Evolutionary conservation across 2,113 vertebrate genomes (phyloP).

Genomic region (Ctenodactylus gundi): DNA sequence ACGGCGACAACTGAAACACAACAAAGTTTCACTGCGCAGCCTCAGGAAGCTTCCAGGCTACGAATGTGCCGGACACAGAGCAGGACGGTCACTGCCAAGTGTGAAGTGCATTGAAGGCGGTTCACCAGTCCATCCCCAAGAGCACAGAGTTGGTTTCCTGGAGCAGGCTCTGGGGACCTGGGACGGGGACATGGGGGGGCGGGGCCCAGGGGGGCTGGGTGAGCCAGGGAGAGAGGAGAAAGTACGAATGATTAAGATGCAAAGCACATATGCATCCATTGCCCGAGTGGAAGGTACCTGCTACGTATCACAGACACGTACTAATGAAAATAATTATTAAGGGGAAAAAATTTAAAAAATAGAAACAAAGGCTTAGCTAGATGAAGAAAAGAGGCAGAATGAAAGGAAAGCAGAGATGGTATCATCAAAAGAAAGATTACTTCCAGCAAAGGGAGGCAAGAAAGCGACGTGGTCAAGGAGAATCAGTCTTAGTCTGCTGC

Average conservation of each 20-base stretch:
- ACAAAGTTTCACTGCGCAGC: too few relatives aligned
- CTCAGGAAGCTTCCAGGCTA: neutral
- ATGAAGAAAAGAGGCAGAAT: neutral
- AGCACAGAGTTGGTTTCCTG: neutral
- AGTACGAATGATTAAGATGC: too few relatives aligned
- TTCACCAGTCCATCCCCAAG: accelerated
- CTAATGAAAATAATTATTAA: too few relatives aligned
- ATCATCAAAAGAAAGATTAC: neutral
- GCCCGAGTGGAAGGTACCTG: too few relatives aligned
- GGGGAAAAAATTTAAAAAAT: too few relatives aligned
- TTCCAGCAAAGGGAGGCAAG: neutral
- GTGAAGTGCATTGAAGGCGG: neutral
- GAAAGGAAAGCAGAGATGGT: neutral
- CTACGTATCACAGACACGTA: too few relatives aligned
- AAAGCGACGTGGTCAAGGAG: neutral
- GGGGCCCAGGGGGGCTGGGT: too few relatives aligned
- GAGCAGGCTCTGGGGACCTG: too few relatives aligned
- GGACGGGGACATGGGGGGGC: too few relatives aligned
- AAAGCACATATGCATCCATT: too few relatives aligned
- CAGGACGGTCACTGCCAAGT: too few relatives aligned
- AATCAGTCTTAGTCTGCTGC: neutral
- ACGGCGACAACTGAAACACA: neutral
- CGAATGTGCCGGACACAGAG: neutral
- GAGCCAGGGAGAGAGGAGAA: too few relatives aligned
- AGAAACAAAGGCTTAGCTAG: neutral